phyloP scores from a whole-genome alignment of 2,888 invertebrate genomes.

The Diabrotica balteata region DNA sequence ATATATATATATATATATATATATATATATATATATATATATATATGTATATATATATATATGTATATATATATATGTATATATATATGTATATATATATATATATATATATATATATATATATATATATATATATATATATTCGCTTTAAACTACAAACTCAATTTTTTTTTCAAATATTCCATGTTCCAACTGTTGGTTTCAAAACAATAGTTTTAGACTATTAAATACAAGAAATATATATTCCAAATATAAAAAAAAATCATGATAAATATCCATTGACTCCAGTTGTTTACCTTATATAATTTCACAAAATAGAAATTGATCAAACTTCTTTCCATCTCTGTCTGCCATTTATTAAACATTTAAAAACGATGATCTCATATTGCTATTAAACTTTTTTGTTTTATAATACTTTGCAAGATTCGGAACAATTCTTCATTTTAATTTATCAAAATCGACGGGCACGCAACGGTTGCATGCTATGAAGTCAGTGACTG shows the following conservation, averaged over 20 bases:
- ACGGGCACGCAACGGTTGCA: conserved; percentile 11
- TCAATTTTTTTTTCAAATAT: too few relatives aligned
- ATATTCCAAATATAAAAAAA: background rate
- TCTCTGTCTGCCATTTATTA: conserved; percentile 4
- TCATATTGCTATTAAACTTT: conserved; percentile 7
- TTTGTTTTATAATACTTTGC: conserved; percentile 3
- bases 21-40: too few relatives aligned
- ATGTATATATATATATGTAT: too few relatives aligned
- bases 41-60: too few relatives aligned
- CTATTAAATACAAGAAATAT: background rate
- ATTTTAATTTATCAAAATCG: conserved; percentile 3
- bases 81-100: too few relatives aligned
- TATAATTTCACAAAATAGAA: background rate
- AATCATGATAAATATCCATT: background rate
- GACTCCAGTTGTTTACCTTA: background rate
- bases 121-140: too few relatives aligned
- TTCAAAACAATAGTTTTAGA: too few relatives aligned
- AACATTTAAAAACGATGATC: conserved; percentile 19
- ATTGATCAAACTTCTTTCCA: conserved; percentile 20
- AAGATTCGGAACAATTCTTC: background rate
- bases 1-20: too few relatives aligned
- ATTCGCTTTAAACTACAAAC: too few relatives aligned
- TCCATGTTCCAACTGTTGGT: too few relatives aligned
- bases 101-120: too few relatives aligned
- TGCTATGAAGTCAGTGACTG: background rate